Base-by-base conservation (phyloP, 2,888 invertebrate species). In the Hirtodrosophila alboralis region DNA sequence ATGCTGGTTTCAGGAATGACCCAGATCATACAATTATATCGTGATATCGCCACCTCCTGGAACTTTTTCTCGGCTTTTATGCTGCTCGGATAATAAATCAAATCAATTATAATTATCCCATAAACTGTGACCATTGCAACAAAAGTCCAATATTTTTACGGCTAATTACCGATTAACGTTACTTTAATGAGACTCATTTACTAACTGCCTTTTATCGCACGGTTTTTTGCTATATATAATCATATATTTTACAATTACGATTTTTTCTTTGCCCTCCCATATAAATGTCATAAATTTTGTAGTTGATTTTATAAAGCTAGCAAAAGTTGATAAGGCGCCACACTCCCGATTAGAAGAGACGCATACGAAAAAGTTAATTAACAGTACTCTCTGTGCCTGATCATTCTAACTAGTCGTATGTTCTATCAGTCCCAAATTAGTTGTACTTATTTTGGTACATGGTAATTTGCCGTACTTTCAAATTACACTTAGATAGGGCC, bases 291-390 rank as follows among this genome's bases (percentile, higher is more conserved):
- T 84, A 84, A 74, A 78, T 70, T 75, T 49, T 28, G 16, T 27
- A 72, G 73, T 56, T 84, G 81, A 74, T 80, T 67, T 66, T 77
- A 66, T 70, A 65, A 52, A 84, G 56, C 18, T 30, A 40, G 52
- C 45, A 8, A 12, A 21, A 5, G 56, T 44, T 71, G 75, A 68
- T 71, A 83, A 78, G 49, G 14, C 7, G 34, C 38, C 48, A 75
- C 72, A 43, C 52, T 64, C 48, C 48, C 58, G 58, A 64, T 70
- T 64, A 54, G 58, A 51, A 54, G 58, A 51, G 45, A 16, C 9
- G n/a, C 28, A 45, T 21, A 27, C 37, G 16, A 33, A 21, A 52
- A 33, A 34, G 18, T 21, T 59, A 71, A 59, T 54, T 40, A 47
- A 36, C 41, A 27, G 59, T 12, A 48, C 33, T 34, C 23, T 21